Conservation (phyloP, 2,797 vertebrate species). For the Hydrophis major region DNA sequence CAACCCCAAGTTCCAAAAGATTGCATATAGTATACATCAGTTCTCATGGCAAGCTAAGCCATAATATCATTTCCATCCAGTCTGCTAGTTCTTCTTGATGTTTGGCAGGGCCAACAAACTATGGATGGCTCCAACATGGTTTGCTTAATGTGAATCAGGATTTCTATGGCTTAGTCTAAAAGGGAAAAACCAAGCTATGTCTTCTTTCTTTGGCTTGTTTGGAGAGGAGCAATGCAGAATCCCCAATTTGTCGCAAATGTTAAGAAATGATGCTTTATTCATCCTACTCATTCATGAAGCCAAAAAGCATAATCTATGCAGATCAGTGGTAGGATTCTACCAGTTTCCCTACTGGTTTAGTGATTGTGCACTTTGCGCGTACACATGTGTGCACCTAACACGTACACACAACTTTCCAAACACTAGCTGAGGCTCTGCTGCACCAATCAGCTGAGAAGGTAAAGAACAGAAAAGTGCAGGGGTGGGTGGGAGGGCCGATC, state of each 20-base stretch:
- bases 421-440: too few relatives aligned
- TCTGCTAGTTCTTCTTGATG: not conserved
- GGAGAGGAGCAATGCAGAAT: not conserved
- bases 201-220: not conserved
- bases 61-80: not conserved
- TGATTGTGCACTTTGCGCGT: too few relatives aligned
- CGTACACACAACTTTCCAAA: too few relatives aligned
- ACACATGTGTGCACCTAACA: too few relatives aligned
- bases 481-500: too few relatives aligned
- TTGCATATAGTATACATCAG: constrained; percentile 37
- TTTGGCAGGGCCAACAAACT: not conserved
- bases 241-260: not conserved
- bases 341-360: too few relatives aligned
- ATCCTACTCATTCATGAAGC: not conserved
- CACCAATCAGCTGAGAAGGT: too few relatives aligned
- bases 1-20: constrained; percentile 50
- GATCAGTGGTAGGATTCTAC: too few relatives aligned
- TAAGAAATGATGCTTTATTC: not conserved
- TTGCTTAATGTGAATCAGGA: not conserved
- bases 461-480: too few relatives aligned
- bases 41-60: not conserved
- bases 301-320: not conserved
- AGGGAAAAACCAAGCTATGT: not conserved
- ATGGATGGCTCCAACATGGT: not conserved
- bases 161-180: not conserved